Conservation (phyloP, 1,140 invertebrate species). For the Apis mellifera region DNA sequence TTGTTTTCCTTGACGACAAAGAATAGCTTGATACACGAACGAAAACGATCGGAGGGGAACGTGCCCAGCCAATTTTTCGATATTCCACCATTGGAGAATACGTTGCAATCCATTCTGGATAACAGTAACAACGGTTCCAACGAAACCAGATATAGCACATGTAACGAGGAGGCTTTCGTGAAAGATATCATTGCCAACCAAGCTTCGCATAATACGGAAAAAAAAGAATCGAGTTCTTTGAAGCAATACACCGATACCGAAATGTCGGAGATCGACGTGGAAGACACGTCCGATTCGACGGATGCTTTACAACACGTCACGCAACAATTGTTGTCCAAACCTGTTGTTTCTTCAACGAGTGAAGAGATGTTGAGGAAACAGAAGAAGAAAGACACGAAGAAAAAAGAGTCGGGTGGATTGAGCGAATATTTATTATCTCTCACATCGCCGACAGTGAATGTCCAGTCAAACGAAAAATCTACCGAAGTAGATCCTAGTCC, state of each 20-base stretch:
- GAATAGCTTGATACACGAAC: conserved; percentile 39
- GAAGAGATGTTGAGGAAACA: background rate
- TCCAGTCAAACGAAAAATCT: conserved; percentile 38
- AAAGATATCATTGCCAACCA: background rate
- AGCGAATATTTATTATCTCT: conserved; percentile 73
- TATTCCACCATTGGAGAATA: conserved; percentile 62
- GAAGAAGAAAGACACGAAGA: conserved; percentile 27
- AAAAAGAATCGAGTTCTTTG: background rate
- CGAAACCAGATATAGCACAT: background rate
- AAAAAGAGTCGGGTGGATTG: conserved; percentile 64
- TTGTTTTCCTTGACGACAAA: conserved; percentile 63
- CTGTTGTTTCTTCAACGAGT: background rate
- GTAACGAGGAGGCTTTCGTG: background rate
- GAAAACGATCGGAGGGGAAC: conserved; percentile 10
- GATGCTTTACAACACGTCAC: conserved; percentile 42
- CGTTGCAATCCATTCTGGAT: conserved; percentile 68
- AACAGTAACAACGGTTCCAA: conserved; percentile 26
- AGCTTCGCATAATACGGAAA: background rate
- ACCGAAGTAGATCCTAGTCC: conserved; percentile 47
- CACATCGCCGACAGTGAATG: conserved; percentile 51
- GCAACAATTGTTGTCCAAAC: conserved; percentile 30
- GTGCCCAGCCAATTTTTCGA: conserved; percentile 4
- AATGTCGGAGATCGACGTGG: background rate
- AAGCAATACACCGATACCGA: background rate
- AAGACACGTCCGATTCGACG: background rate